Evolutionary conservation across 2,888 invertebrate genomes (phyloP).

Genomic region (Andrena bicolor): DNA sequence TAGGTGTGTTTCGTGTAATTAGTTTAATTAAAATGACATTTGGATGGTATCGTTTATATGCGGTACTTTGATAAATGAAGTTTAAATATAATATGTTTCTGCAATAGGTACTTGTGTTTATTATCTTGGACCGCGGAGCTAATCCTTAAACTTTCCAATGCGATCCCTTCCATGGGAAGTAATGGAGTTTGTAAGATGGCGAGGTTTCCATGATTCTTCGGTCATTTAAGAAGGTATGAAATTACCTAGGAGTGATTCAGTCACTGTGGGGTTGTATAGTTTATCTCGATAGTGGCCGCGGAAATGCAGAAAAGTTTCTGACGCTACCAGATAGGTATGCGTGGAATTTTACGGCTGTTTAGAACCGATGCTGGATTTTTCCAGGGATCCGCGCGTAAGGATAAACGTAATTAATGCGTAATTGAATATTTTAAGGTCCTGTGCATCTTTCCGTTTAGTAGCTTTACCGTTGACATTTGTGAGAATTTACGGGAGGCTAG

Average conservation of each 20-base stretch:
- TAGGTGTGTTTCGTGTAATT: neutral
- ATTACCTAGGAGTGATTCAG: conserved; percentile 33
- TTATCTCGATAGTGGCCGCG: conserved; percentile 20
- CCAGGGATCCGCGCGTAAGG: neutral
- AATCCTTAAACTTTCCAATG: neutral
- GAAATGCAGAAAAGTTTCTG: conserved; percentile 40
- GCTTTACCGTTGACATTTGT: no score
- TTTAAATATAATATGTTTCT: no score
- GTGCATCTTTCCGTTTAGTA: no score
- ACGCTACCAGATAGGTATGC: conserved; percentile 43
- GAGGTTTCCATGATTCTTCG: conserved; percentile 8
- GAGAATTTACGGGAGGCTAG: no score
- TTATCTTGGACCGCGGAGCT: no score
- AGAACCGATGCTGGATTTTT: conserved; percentile 20
- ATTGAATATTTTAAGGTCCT: no score
- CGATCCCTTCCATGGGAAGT: conserved; percentile 7
- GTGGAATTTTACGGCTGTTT: conserved; percentile 31
- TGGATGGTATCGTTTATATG: no score
- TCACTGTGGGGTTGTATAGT: neutral
- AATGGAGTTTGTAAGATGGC: conserved; percentile 23
- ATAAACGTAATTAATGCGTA: neutral
- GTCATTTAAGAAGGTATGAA: conserved; percentile 20
- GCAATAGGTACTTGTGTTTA: no score
- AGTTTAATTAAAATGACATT: no score
- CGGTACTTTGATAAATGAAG: no score